Conservation (phyloP, 2,888 invertebrate species). For the Conops quadrifasciatus region DNA sequence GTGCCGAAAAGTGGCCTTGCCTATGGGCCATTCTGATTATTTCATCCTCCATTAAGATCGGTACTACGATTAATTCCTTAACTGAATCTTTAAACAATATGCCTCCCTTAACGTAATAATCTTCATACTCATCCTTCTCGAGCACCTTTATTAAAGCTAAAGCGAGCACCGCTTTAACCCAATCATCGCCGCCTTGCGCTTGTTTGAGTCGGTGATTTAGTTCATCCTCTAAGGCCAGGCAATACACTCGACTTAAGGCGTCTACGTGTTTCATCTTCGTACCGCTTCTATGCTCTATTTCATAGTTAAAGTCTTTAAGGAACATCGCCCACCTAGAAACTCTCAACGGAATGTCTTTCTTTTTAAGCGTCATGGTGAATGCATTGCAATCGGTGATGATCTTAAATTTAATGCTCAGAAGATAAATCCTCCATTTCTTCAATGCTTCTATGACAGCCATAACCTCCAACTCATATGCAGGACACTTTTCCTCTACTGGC, state of each 20-base stretch:
- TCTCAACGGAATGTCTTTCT: slow-evolving; percentile 38
- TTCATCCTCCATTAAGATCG: slow-evolving; percentile 52
- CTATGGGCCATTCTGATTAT: slow-evolving; percentile 57
- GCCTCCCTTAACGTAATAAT: slow-evolving; percentile 37
- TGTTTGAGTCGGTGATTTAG: slow-evolving; percentile 35
- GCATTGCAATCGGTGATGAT: slow-evolving; percentile 38
- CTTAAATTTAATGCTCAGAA: slow-evolving; percentile 39
- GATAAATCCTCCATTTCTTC: slow-evolving; percentile 46
- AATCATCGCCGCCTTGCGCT: slow-evolving; percentile 29
- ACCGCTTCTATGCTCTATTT: slow-evolving; percentile 38
- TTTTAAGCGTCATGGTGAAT: slow-evolving; percentile 36
- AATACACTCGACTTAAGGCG: slow-evolving; percentile 38
- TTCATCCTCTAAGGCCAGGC: slow-evolving; percentile 31
- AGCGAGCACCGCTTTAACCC: slow-evolving; percentile 38
- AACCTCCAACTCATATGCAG: slow-evolving; percentile 49
- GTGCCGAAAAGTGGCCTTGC: slow-evolving; percentile 54
- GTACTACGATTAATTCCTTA: slow-evolving; percentile 51
- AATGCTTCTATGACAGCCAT: slow-evolving; percentile 48
- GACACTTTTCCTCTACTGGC: slow-evolving; percentile 46
- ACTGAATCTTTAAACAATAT: slow-evolving; percentile 37
- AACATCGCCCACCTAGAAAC: slow-evolving; percentile 41
- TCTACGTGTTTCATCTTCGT: slow-evolving; percentile 41
- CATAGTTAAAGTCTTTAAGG: slow-evolving; percentile 40
- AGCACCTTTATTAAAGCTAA: slow-evolving; percentile 35
- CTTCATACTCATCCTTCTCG: slow-evolving; percentile 36